A percentile compares a stretch with the other conserved stretches of the same genome.
These are phyloP conservation scores for Rhysida immarginata DNA, from an alignment of 1,140 invertebrate genomes.

Conservation along the genomic window DNA sequence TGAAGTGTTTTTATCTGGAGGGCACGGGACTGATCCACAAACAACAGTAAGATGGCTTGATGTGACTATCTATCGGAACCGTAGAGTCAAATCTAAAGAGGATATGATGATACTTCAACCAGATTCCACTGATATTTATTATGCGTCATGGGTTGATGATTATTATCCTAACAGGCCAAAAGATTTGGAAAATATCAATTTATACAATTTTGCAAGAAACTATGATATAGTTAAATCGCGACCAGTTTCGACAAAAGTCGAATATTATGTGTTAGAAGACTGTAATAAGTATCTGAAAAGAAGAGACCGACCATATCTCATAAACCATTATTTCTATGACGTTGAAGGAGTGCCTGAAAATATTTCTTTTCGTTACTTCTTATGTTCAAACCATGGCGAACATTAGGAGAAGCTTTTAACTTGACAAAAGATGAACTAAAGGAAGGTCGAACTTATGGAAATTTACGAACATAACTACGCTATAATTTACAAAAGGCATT, in stretches of 20 bases:
- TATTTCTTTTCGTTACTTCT: slow-evolving; percentile 3
- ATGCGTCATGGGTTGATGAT: slow-evolving; percentile 18
- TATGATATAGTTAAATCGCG: slow-evolving; percentile 1
- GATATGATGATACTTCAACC: slow-evolving; percentile 17
- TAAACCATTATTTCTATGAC: background rate
- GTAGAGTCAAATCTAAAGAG: slow-evolving; percentile 19
- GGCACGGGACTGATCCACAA: slow-evolving; percentile 22
- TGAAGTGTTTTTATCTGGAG: no score
- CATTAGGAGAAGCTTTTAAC: background rate
- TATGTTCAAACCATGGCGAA: slow-evolving; percentile 5
- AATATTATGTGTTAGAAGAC: background rate
- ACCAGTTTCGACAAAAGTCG: background rate
- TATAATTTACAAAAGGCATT: background rate
- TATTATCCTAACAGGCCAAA: slow-evolving; percentile 17
- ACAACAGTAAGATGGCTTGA: slow-evolving; percentile 27
- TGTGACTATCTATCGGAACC: slow-evolving; percentile 19
- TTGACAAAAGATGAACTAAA: background rate
- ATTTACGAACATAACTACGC: background rate
- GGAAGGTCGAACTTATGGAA: background rate
- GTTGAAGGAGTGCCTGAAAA: slow-evolving; percentile 2
- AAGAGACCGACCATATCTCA: slow-evolving; percentile 1
- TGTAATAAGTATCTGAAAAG: background rate
- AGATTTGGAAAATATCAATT: slow-evolving; percentile 2
- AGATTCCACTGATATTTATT: slow-evolving; percentile 20
- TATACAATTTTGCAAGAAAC: background rate